Percentiles rank a stretch among this genome's conserved stretches.
phyloP scores from a whole-genome alignment of 2,888 invertebrate genomes.

The Xanthorhoe designata region DNA sequence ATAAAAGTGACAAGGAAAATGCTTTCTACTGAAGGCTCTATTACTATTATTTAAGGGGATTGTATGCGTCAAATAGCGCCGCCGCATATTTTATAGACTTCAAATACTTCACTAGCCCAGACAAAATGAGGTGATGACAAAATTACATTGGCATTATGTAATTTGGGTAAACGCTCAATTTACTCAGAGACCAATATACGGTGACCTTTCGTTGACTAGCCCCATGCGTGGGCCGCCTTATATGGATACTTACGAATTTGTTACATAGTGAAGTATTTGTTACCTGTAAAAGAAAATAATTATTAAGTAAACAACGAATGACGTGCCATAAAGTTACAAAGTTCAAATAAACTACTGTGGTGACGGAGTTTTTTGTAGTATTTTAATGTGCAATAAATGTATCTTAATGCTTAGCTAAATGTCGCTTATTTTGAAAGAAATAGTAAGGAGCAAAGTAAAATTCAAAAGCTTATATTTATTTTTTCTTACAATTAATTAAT shows the following conservation, averaged over 20 bases:
- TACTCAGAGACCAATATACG: slow-evolving; percentile 30
- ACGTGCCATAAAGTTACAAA: too few relatives aligned
- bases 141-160: slow-evolving; percentile 44
- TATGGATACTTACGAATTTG: slow-evolving; percentile 9
- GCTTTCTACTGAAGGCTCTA: slow-evolving; percentile 10
- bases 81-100: too few relatives aligned
- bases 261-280: slow-evolving; percentile 12
- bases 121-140: slow-evolving; percentile 43
- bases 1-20: slow-evolving; percentile 15
- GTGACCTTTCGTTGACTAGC: slow-evolving; percentile 18
- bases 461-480: too few relatives aligned
- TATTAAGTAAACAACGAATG: background rate
- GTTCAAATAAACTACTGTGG: too few relatives aligned
- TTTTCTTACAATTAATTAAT: too few relatives aligned
- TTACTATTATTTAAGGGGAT: background rate
- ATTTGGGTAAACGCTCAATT: slow-evolving; percentile 37
- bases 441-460: too few relatives aligned
- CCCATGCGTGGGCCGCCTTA: slow-evolving; percentile 6
- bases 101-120: background rate
- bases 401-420: too few relatives aligned
- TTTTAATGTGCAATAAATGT: background rate
- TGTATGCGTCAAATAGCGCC: too few relatives aligned
- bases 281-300: slow-evolving; percentile 18
- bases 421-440: too few relatives aligned
- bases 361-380: too few relatives aligned